phyloP scores from a whole-genome alignment of 2,888 invertebrate species.

The Axea sp. region DNA sequence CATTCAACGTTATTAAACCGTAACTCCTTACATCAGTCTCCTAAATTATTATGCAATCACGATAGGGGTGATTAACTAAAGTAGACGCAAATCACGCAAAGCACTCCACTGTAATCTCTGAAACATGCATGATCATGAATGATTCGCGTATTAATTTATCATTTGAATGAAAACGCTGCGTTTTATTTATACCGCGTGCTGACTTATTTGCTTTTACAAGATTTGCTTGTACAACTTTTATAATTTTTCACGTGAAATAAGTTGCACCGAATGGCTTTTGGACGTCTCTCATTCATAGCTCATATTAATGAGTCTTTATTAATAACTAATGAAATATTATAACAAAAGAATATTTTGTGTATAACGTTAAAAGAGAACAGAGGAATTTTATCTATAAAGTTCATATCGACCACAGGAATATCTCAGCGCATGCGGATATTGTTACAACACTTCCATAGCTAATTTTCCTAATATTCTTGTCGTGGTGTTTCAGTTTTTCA shows the following conservation, averaged over 20 bases:
- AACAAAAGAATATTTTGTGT: too few relatives aligned
- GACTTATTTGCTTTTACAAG: not conserved
- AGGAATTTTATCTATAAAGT: constrained; percentile 14
- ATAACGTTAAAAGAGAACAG: not conserved
- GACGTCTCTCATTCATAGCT: too few relatives aligned
- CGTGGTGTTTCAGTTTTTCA: too few relatives aligned
- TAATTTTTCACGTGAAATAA: too few relatives aligned
- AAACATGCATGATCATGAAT: constrained; percentile 12
- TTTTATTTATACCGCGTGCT: too few relatives aligned
- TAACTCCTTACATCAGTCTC: constrained; percentile 5
- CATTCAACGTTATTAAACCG: constrained; percentile 20
- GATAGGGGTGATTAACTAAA: constrained; percentile 16
- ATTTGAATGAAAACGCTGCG: too few relatives aligned
- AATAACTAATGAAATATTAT: too few relatives aligned
- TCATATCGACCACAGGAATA: constrained; percentile 36
- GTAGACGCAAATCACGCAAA: constrained; percentile 27
- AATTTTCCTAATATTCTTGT: not conserved
- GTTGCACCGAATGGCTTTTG: too few relatives aligned
- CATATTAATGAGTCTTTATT: too few relatives aligned
- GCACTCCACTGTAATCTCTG: constrained; percentile 15
- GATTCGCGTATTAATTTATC: constrained; percentile 6
- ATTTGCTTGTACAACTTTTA: too few relatives aligned
- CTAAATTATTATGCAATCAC: constrained; percentile 14
- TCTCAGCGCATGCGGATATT: constrained; percentile 44
- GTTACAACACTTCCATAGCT: constrained; percentile 5